Percentiles rank a stretch among this genome's conserved stretches.
phyloP scores from a whole-genome alignment of 2,113 vertebrate species.

The Callipepla squamata region DNA sequence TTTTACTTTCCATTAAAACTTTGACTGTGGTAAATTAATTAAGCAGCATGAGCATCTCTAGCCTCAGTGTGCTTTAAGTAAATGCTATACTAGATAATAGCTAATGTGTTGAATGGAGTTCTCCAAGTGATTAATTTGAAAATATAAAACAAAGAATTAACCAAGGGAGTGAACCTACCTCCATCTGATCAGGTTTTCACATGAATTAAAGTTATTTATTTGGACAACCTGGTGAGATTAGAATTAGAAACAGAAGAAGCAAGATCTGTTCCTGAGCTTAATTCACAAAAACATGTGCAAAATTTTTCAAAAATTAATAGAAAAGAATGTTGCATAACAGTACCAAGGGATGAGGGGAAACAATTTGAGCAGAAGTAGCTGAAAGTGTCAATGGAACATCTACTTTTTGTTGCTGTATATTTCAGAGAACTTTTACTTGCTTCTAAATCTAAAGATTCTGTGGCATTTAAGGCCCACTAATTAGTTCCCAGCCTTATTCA shows the following conservation, averaged over 20 bases:
- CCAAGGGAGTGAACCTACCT: not conserved
- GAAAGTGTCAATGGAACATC: not conserved
- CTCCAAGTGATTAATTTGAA: not conserved
- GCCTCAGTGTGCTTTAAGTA: slow-evolving; percentile 7
- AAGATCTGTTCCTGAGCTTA: not conserved
- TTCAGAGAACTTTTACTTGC: not conserved
- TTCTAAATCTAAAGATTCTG: not conserved
- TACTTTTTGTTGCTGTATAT: not conserved
- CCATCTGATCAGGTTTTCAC: not conserved
- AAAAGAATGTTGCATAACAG: not conserved
- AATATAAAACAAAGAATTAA: not conserved
- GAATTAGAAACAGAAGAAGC: rapidly evolving
- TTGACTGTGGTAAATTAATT: slow-evolving; percentile 42
- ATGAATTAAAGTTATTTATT: not conserved
- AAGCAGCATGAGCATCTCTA: not conserved
- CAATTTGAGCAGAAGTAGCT: not conserved
- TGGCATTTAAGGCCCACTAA: not conserved
- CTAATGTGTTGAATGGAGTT: not conserved
- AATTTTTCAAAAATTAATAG: not conserved
- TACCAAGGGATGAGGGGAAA: not conserved
- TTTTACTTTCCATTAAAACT: slow-evolving; percentile 57
- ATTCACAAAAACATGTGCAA: not conserved
- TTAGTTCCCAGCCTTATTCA: not conserved
- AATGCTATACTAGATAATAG: not conserved
- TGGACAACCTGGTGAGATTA: not conserved